Base-by-base conservation (phyloP, 2,797 vertebrate species). In the Pseudomugil gertrudae region DNA sequence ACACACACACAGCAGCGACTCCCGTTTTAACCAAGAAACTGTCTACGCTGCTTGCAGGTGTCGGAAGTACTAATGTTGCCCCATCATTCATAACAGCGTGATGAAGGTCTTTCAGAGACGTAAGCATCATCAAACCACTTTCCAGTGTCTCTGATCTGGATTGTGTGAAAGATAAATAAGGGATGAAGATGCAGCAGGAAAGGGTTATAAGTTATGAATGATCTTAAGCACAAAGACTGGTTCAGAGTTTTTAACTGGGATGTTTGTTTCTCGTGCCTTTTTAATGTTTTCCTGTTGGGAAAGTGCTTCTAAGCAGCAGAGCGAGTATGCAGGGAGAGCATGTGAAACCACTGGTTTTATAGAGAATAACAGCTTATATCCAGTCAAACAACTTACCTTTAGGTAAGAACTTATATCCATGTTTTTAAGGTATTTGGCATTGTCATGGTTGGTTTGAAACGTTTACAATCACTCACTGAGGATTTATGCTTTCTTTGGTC, bases 31-130 rank as follows among this genome's bases (percentile, higher is more conserved):
- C 24, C 45, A 53, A 7, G 47, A 11, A 54, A 57, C 24, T 21
- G 50, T 54, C 2, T 61, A 14, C 53, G 63, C 14, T 72, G 66
- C 61, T 60, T 75, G 76, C 74, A 79, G 67, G 76, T 84, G 73
- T 76, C 45, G 64, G 65, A 75, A 68, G 66, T 56, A 30, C 11
- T 11, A n/a, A n/a, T n/a, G n/a, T n/a, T n/a, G n/a, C n/a, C n/a
- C n/a, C n/a, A n/a, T n/a, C n/a, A 23, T n/a, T 53, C 23, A 19
- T 50, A 7, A 8, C 40, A 21, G 7, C 13, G n/a, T 23, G 33
- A 48, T 33, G 15, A 5, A 3, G 40, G 10, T 3, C 2, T 29
- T 27, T 23, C 2, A 51, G 27, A 69, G 35, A 11, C 30, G 55
- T 51, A 7, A 50, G 13, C 8, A 29, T 32, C 40, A 17, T 29